Base-by-base conservation (phyloP, 2,113 vertebrate species). In the Dunckerocampus dactyliophorus region DNA sequence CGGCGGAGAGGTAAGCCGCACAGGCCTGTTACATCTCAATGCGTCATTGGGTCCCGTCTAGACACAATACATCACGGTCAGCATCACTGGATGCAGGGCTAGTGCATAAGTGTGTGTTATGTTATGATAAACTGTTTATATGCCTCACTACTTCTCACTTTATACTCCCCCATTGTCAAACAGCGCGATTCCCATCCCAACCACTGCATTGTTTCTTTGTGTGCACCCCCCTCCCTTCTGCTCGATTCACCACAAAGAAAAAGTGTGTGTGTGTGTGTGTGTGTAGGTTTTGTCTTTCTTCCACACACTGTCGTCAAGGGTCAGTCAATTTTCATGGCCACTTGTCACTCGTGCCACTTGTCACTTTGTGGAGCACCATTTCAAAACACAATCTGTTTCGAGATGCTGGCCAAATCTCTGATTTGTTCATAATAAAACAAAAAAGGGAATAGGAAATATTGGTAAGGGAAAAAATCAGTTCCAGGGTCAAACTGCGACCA, bases 1-100 rank as follows among this genome's bases (percentile, higher is more conserved):
- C 28, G 97, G 97, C 14, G 97, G 97, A 86, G 94, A 98, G 94
- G 97, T 97, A 92, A 84, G 92, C 4, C 16, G n/a, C 1, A 14
- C 6, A 8, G 68, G 54, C 37, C 59, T 49, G 1, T 48, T 59
- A 14, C 12, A 49, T 47, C 59, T 45, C 10, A 58, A 6, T 47
- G 60, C 53, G 54, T 55, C 53, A 55, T 39, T 55, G 20, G 20
- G 34, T 47, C 51, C 55, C 65, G 4, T 50, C n/a, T 20, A 22
- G 47, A 65, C 14, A 15, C 12, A 42, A 14, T 21, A 43, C 2
- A 20, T 4, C n/a, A 20, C 6, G 3, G 39, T 43, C 49, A 22
- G 54, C 63, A 52, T 53, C 67, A 64, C 43, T 53, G 9, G 37
- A 69, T 45, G 14, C 28, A 57, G 19, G 4, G 31, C 31, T 24